A percentile compares a stretch with the other conserved stretches of the same genome.
These are phyloP conservation scores for Drepanosiphum platanoidis DNA, from an alignment of 2,888 invertebrate species.

Conservation along the genomic window DNA sequence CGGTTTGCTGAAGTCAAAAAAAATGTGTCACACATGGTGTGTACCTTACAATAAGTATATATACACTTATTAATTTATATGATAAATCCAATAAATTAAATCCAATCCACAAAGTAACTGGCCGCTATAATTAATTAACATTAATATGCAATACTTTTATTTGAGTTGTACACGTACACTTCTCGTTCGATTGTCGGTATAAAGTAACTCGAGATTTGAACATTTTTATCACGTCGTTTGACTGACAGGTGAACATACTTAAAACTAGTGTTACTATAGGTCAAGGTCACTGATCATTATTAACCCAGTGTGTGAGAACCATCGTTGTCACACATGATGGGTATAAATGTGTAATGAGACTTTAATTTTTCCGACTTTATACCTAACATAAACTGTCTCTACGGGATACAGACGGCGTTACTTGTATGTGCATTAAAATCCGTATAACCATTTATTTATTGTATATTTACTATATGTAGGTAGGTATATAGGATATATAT, in stretches of 20 bases:
- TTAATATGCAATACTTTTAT: background rate
- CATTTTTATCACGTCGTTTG: constrained; percentile 41
- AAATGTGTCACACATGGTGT: background rate
- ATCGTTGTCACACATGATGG: background rate
- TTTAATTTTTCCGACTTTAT: constrained; percentile 8
- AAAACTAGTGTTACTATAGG: constrained; percentile 50
- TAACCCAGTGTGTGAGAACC: constrained; percentile 25
- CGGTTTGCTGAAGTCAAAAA: background rate
- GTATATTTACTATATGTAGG: background rate
- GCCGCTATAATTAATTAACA: background rate
- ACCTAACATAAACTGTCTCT: background rate
- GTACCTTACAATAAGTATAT: background rate
- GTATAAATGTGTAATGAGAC: background rate
- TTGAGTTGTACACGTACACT: background rate
- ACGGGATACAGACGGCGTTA: background rate
- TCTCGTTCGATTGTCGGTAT: background rate
- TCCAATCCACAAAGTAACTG: background rate
- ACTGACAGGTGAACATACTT: background rate
- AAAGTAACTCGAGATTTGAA: background rate
- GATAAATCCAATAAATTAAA: too few species aligned
- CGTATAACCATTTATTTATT: background rate
- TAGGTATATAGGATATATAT: constrained; percentile 6
- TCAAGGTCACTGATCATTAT: constrained; percentile 41
- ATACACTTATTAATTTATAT: background rate
- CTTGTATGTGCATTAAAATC: background rate